phyloP scores from a whole-genome alignment of 2,888 invertebrate species.

The Cryptocephalus moraei region DNA sequence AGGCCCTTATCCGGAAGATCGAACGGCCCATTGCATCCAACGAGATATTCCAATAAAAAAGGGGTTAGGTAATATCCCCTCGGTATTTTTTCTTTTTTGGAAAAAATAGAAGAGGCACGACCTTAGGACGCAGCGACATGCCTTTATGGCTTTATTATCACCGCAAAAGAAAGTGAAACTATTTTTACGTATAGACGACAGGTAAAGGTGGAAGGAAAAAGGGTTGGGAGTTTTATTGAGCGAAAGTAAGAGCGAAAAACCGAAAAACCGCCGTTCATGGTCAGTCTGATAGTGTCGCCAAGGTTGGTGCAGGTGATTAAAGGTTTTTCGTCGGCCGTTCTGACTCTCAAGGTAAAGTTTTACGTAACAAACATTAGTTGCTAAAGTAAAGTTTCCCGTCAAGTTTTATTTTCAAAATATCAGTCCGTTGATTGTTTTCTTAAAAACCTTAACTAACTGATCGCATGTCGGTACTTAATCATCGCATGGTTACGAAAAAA shows the following conservation, averaged over 20 bases:
- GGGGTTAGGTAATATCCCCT: conserved; percentile 1
- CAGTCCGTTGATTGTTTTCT: no score
- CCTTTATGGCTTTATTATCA: conserved; percentile 1
- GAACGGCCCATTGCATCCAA: no score
- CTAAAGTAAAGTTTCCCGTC: no score
- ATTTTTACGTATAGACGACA: conserved; percentile 27
- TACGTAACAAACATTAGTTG: neutral
- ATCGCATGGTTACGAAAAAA: no score
- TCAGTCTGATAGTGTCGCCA: conserved; percentile 26
- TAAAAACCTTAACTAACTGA: no score
- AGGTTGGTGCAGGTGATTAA: conserved; percentile 20
- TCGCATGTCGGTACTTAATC: no score
- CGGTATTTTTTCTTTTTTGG: neutral
- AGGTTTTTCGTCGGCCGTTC: conserved; percentile 1
- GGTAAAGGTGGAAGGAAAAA: conserved; percentile 22
- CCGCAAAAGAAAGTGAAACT: conserved; percentile 26
- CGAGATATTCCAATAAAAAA: conserved; percentile 13
- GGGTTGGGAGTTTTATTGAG: conserved; percentile 19
- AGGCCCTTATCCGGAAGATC: neutral
- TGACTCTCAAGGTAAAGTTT: neutral
- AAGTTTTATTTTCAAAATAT: no score
- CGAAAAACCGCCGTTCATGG: conserved; percentile 36
- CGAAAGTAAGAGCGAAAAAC: conserved; percentile 22
- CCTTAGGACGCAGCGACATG: neutral
- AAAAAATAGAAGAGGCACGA: no score